Percentiles rank a stretch among this genome's conserved stretches.
These are phyloP conservation scores for Drosophila micromelanica DNA, from an alignment of 1,140 invertebrate species.

Conservation along the genomic window DNA sequence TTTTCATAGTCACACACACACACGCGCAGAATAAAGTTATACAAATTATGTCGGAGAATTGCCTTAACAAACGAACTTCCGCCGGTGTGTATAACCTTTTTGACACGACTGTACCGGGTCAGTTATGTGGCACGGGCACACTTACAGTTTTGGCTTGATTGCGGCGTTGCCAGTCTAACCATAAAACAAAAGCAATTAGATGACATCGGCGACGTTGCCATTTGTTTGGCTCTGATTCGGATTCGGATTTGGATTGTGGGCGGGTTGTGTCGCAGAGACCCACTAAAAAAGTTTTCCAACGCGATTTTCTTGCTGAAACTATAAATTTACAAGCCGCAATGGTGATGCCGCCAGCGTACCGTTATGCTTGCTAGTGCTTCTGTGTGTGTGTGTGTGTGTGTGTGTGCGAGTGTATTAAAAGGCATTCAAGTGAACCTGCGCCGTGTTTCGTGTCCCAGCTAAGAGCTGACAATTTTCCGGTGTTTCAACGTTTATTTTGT, in stretches of 20 bases:
- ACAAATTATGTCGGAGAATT: constrained; percentile 75
- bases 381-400: constrained; percentile 11
- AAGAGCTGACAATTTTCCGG: constrained; percentile 62
- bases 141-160: constrained; percentile 7
- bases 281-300: constrained; percentile 68
- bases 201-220: constrained; percentile 60
- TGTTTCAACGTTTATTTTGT: constrained; percentile 62
- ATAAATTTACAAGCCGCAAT: constrained; percentile 76
- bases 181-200: constrained; percentile 76
- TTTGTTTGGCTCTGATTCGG: constrained; percentile 52
- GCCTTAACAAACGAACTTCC: constrained; percentile 75
- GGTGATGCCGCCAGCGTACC: constrained; percentile 48
- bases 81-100: constrained; percentile 58
- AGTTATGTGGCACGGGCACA: constrained; percentile 31
- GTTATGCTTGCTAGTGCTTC: constrained; percentile 51
- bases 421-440: constrained; percentile 58
- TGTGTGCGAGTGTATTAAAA: constrained; percentile 66
- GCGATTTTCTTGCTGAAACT: constrained; percentile 76
- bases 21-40: constrained; percentile 39
- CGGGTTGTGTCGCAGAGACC: constrained; percentile 31
- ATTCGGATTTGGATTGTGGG: constrained; percentile 42
- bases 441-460: constrained; percentile 41
- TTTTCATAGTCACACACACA: constrained; percentile 15
- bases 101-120: constrained; percentile 69
- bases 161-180: constrained; percentile 17